Evolutionary conservation across 2,888 invertebrate genomes (phyloP).

Genomic region (Deroplatys truncata): DNA sequence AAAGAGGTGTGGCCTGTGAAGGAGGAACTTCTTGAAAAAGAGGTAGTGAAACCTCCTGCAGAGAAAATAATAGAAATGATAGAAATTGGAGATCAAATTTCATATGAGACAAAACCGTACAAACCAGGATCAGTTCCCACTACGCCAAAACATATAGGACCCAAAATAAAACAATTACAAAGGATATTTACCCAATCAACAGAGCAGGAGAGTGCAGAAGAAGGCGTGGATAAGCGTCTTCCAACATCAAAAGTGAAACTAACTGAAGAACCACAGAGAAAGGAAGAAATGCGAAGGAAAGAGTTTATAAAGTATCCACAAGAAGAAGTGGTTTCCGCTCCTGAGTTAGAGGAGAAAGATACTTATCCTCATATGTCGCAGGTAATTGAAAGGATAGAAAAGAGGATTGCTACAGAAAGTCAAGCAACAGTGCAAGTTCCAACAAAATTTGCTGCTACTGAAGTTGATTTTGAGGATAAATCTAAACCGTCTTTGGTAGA

Average conservation of each 20-base stretch:
- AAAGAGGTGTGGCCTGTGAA: background rate
- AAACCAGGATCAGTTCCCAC: slow-evolving; percentile 27
- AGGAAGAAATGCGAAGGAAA: background rate
- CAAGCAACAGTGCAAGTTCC: background rate
- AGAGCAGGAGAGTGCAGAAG: slow-evolving; percentile 39
- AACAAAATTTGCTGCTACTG: slow-evolving; percentile 1
- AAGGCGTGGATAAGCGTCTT: slow-evolving; percentile 15
- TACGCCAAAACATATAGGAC: slow-evolving; percentile 43
- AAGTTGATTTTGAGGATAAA: slow-evolving; percentile 12
- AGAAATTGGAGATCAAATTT: slow-evolving; percentile 14
- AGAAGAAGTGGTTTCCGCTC: background rate
- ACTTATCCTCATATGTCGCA: slow-evolving; percentile 39
- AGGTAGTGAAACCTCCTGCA: background rate
- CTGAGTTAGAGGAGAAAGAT: slow-evolving; percentile 29
- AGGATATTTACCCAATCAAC: slow-evolving; percentile 45
- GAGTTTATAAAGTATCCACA: background rate
- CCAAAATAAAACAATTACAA: slow-evolving; percentile 49
- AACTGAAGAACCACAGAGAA: background rate
- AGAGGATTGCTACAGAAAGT: slow-evolving; percentile 36
- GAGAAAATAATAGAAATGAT: slow-evolving; percentile 20
- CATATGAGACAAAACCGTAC: slow-evolving; percentile 18
- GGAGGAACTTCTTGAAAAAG: slow-evolving; percentile 21
- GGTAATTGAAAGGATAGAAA: slow-evolving; percentile 41
- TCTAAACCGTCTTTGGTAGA: slow-evolving; percentile 31
- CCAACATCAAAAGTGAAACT: background rate